Evolutionary conservation across 2,113 vertebrate species (phyloP), one percentile per base, ranked within the genome.

Genomic region (Vimba vimba): DNA sequence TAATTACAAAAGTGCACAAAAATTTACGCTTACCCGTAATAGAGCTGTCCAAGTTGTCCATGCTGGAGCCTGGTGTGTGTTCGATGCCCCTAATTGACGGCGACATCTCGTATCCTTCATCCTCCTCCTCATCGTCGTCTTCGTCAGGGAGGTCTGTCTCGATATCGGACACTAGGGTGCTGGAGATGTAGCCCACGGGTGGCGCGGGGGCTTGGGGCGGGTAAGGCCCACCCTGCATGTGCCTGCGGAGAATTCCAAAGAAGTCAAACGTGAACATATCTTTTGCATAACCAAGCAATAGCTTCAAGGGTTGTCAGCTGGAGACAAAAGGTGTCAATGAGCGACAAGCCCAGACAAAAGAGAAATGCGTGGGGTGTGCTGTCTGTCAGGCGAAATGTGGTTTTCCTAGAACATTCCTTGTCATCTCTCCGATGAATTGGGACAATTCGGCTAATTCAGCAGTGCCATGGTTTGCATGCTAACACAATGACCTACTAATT

Each of bases 41-140:
- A 88, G 97, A 99, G 95, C 97, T 99, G 93, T 99, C 97, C 89
- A 99, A 93, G 94, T 99, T 99, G 95, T 99, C 98, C 95, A 97
- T 97, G 91, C 98, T 99, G 87, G 97, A 99, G 79, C 97, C 97
- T 3, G 98, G 97, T 47, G 97, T 99, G 94, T 98, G 97, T 87
- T 98, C 97, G 33, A 99, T 94, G 62, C 95, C 97, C 79, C 96
- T 94, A 66, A 97, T 94, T 19, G 96, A 96, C 50, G 97, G 96
- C 88, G 94, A 96, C 76, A 96, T 94, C 92, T 97, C 97, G 85
- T 97, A 96, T 87, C 96, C 93, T 92, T 98, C 98, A 73, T 98
- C 97, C 92, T 99, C 97, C 68, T 97, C 0, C 23, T 96, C 96
- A 0, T 98, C 97, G 13, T 96, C 96, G 0, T 97, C 97, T 10